phyloP scores from a whole-genome alignment of 2,888 invertebrate genomes.

The Eurois occulta region DNA sequence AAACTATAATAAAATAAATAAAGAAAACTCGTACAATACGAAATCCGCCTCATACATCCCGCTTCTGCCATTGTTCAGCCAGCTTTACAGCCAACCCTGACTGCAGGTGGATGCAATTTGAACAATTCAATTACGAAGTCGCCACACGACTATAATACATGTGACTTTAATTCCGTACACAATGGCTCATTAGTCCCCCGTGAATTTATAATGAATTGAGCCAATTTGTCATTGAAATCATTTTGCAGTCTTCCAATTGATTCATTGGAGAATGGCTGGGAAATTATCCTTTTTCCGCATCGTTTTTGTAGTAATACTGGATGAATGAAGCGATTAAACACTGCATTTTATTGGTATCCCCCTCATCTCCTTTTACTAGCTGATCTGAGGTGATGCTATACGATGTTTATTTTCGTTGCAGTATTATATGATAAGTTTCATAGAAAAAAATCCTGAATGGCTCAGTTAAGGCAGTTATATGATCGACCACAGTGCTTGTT shows the following conservation, averaged over 20 bases:
- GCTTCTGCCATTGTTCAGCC: not conserved
- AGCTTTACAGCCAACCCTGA: conserved; percentile 39
- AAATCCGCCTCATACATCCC: not conserved
- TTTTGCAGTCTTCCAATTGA: conserved; percentile 34
- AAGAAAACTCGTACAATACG: not conserved
- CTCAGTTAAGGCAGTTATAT: too few species aligned
- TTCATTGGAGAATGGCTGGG: not conserved
- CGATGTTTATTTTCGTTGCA: too few species aligned
- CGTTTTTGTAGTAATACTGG: not conserved
- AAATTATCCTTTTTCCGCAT: not conserved
- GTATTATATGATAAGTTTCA: too few species aligned
- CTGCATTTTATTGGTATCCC: too few species aligned
- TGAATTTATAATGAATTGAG: conserved; percentile 48
- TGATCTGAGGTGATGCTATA: too few species aligned
- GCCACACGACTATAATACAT: conserved; percentile 54
- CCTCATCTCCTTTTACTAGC: too few species aligned
- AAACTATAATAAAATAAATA: not conserved
- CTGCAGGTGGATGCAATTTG: conserved; percentile 47
- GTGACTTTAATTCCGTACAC: conserved; percentile 48
- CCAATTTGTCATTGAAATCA: conserved; percentile 53
- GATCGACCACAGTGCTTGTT: too few species aligned
- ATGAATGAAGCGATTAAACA: too few species aligned
- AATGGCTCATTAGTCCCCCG: conserved; percentile 64
- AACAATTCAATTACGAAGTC: conserved; percentile 47
- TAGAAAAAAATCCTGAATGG: too few species aligned